Conservation (phyloP, 2,797 vertebrate species). For the Clarias platycephalus region DNA sequence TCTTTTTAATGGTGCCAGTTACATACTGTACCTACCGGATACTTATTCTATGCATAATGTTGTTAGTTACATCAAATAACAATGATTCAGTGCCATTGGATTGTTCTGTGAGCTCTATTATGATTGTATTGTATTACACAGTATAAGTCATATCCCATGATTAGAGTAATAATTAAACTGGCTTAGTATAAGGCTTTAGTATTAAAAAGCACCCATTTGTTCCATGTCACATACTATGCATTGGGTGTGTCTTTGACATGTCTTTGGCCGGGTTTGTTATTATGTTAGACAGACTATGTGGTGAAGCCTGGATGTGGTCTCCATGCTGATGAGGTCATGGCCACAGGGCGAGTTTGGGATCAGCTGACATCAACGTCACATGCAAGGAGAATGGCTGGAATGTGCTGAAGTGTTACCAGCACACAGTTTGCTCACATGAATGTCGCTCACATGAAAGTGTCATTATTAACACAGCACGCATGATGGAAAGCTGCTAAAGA, state of each 20-base stretch:
- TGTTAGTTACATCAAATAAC: neutral
- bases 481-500: slow-evolving; percentile 7
- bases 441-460: slow-evolving; percentile 60
- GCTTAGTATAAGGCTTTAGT: neutral
- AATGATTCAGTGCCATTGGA: neutral
- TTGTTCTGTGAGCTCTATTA: neutral
- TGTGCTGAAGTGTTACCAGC: slow-evolving; percentile 71
- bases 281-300: slow-evolving; percentile 10
- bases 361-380: slow-evolving; percentile 77
- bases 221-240: neutral
- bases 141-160: neutral
- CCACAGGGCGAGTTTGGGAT: slow-evolving; percentile 53
- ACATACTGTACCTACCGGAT: neutral
- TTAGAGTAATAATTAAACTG: neutral
- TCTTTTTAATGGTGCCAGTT: too few relatives aligned
- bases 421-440: slow-evolving; percentile 61
- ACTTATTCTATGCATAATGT: neutral
- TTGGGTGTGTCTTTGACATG: slow-evolving; percentile 1
- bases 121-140: neutral
- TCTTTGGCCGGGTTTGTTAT: slow-evolving; percentile 16
- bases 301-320: neutral
- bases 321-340: slow-evolving; percentile 25
- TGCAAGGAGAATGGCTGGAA: slow-evolving; percentile 71
- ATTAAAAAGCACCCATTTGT: neutral
- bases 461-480: slow-evolving; percentile 45